A percentile compares a stretch with the other conserved stretches of the same genome.
phyloP scores from a whole-genome alignment of 2,888 invertebrate genomes.

The Protodeltote pygarga region DNA sequence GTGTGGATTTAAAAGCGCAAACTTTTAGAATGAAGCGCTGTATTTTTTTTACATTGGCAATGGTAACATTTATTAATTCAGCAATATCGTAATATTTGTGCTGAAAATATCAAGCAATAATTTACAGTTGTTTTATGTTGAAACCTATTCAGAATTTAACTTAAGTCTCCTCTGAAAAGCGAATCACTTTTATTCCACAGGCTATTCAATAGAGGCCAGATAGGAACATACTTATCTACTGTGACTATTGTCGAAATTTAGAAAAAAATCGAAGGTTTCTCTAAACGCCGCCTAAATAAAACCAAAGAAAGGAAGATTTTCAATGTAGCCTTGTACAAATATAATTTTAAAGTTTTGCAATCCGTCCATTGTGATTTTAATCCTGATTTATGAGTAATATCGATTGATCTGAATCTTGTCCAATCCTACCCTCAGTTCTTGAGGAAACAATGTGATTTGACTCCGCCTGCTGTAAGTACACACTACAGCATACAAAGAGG shows the following conservation, averaged over 20 bases:
- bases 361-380: neutral
- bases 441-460: no score
- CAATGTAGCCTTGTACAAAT: constrained; percentile 4
- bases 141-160: neutral
- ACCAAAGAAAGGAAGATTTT: neutral
- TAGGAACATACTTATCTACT: no score
- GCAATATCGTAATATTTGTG: constrained; percentile 2
- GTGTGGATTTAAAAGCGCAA: constrained; percentile 27
- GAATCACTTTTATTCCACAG: constrained; percentile 1
- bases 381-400: neutral
- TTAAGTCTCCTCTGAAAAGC: neutral
- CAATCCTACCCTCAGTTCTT: no score
- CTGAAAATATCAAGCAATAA: constrained; percentile 4
- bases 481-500: no score
- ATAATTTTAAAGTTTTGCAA: constrained; percentile 3
- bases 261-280: neutral
- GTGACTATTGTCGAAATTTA: no score
- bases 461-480: no score
- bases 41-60: neutral
- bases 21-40: constrained; percentile 19
- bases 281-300: neutral
- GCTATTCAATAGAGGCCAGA: constrained; percentile 1
- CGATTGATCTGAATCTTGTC: no score
- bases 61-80: constrained; percentile 7
- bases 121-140: constrained; percentile 2